Percentiles rank a stretch among this genome's conserved stretches.
These are phyloP conservation scores for Rhombomys opimus DNA, from an alignment of 2,113 vertebrate species.

Conservation along the genomic window DNA sequence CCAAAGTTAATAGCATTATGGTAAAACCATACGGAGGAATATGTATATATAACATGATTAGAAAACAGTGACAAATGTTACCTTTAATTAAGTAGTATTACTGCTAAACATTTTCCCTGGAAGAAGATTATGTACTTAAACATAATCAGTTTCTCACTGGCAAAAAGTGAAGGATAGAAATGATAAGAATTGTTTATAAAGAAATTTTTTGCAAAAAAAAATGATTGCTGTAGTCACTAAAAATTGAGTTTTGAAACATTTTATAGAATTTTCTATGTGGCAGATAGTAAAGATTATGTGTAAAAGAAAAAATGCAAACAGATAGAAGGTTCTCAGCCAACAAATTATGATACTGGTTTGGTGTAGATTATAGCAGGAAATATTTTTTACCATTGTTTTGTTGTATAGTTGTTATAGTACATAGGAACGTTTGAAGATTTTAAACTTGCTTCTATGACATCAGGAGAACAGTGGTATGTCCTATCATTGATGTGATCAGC, in stretches of 20 bases:
- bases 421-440: not conserved
- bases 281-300: not conserved
- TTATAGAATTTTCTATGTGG: slow-evolving; percentile 20
- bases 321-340: not conserved
- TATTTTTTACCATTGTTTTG: not conserved
- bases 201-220: slow-evolving; percentile 20
- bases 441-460: slow-evolving; percentile 57
- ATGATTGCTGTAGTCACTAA: slow-evolving; percentile 28
- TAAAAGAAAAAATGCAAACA: slow-evolving; percentile 28
- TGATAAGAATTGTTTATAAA: slow-evolving; percentile 22
- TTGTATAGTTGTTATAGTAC: not conserved
- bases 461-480: slow-evolving; percentile 97
- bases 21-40: not conserved
- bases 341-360: not conserved
- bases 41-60: not conserved
- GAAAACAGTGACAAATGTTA: not conserved
- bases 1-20: not conserved
- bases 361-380: not conserved
- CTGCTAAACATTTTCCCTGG: not conserved
- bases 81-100: not conserved
- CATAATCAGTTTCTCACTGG: not conserved
- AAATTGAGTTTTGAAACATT: not conserved
- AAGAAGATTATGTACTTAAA: not conserved
- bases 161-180: slow-evolving; percentile 44
- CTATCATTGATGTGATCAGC: slow-evolving; percentile 99